These are phyloP conservation scores for Melieria crassipennis DNA, from an alignment of 2,888 invertebrate species.

Conservation along the genomic window DNA sequence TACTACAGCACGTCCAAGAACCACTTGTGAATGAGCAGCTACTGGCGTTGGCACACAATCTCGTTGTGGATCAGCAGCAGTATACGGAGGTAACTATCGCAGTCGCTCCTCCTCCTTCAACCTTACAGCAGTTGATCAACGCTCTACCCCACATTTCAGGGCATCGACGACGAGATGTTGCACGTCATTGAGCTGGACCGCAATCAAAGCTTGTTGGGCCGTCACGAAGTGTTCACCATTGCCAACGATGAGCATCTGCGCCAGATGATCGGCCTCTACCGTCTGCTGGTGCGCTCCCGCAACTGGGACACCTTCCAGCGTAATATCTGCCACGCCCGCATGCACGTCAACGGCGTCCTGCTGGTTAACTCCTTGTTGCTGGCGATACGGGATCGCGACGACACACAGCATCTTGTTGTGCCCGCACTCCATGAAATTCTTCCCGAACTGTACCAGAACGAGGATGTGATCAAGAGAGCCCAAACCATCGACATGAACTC, in stretches of 20 bases:
- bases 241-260: conserved; percentile 47
- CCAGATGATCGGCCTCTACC: conserved; percentile 54
- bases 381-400: conserved; percentile 52
- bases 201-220: conserved; percentile 47
- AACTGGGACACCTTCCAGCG: conserved; percentile 52
- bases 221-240: conserved; percentile 45
- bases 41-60: conserved; percentile 42
- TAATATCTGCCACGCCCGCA: conserved; percentile 49
- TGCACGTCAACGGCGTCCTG: conserved; percentile 53
- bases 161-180: conserved; percentile 52
- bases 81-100: conserved; percentile 41
- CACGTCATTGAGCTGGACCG: conserved; percentile 50
- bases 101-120: too few relatives aligned
- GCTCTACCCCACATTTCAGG: conserved; percentile 37
- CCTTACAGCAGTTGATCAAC: neutral
- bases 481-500: conserved; percentile 36
- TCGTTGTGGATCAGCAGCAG: conserved; percentile 45
- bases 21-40: conserved; percentile 49
- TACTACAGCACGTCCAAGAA: conserved; percentile 49
- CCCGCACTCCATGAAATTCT: conserved; percentile 55
- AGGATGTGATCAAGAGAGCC: conserved; percentile 42
- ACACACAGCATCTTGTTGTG: conserved; percentile 50
- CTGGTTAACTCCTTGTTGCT: conserved; percentile 50
- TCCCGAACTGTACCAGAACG: conserved; percentile 49
- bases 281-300: conserved; percentile 50